Evolutionary conservation across 2,113 vertebrate species (phyloP).

Genomic region (Alosa alosa): DNA sequence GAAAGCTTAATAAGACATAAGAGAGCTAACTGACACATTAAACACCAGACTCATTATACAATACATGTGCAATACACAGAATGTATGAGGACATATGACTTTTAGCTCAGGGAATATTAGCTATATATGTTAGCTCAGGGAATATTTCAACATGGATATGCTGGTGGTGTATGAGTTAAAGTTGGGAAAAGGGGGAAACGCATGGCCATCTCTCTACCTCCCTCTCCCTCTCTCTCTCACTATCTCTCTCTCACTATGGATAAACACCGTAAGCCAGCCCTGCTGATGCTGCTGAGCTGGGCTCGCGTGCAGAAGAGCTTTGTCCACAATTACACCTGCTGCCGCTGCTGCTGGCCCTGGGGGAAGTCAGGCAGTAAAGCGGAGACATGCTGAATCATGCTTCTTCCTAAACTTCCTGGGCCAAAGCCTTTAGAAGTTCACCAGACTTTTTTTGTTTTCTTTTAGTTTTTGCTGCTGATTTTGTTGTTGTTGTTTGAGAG

Average conservation of each 20-base stretch:
- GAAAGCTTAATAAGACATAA: not conserved
- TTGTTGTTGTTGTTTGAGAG: not conserved
- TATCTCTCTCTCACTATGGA: not conserved
- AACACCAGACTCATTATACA: not conserved
- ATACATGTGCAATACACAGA: not conserved
- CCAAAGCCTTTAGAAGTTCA: not conserved
- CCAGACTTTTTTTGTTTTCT: not conserved
- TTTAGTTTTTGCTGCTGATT: not conserved
- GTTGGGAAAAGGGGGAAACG: not conserved
- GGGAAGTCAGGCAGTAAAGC: not conserved
- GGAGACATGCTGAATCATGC: slow-evolving; percentile 12
- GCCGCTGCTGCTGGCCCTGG: not conserved
- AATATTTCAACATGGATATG: not conserved
- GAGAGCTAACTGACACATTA: not conserved
- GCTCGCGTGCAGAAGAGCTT: slow-evolving; percentile 1
- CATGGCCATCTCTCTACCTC: not conserved
- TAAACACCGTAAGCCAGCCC: not conserved
- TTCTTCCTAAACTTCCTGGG: not conserved
- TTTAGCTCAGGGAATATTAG: not conserved
- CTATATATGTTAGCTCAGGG: not conserved
- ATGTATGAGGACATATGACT: not conserved
- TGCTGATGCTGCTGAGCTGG: slow-evolving; percentile 13
- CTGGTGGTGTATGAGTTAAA: not conserved
- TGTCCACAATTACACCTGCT: not conserved
- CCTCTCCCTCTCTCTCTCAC: not conserved